Evolutionary conservation across 2,888 invertebrate species (phyloP).

Genomic region (Orchesellides sinensis): DNA sequence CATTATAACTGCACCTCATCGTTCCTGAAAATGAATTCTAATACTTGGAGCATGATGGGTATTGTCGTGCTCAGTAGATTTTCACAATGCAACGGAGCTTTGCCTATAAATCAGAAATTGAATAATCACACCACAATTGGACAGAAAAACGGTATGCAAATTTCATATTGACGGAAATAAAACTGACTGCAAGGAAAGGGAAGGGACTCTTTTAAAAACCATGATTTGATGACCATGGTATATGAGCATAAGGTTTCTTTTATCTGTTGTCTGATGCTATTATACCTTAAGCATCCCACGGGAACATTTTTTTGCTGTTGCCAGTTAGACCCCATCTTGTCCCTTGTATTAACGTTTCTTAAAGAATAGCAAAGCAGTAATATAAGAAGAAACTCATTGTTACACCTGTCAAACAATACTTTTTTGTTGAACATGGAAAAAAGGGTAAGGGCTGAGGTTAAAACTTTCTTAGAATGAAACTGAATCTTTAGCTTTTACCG

Average conservation of each 20-base stretch:
- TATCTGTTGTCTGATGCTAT: too few relatives aligned
- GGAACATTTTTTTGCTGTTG: slow-evolving; percentile 10
- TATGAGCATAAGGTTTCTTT: too few relatives aligned
- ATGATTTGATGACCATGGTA: slow-evolving; percentile 14
- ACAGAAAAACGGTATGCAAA: background rate
- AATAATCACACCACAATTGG: too few relatives aligned
- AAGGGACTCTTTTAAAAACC: slow-evolving; percentile 11
- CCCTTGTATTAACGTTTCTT: background rate
- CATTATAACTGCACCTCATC: too few relatives aligned
- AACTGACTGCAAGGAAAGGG: background rate
- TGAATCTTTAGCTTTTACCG: slow-evolving; percentile 37
- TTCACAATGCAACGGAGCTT: slow-evolving; percentile 5
- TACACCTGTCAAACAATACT: slow-evolving; percentile 39
- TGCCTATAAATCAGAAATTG: background rate
- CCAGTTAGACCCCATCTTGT: too few relatives aligned
- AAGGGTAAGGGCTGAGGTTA: slow-evolving; percentile 45
- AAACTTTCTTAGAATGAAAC: slow-evolving; percentile 44
- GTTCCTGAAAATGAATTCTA: too few relatives aligned
- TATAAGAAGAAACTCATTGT: background rate
- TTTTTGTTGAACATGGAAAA: slow-evolving; percentile 16
- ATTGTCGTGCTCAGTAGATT: background rate
- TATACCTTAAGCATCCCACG: slow-evolving; percentile 9
- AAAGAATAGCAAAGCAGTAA: slow-evolving; percentile 18
- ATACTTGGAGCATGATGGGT: background rate
- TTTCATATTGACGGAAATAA: background rate